These are phyloP conservation scores for Ectropis crepuscularia DNA, from an alignment of 2,888 invertebrate genomes.

Conservation along the genomic window DNA sequence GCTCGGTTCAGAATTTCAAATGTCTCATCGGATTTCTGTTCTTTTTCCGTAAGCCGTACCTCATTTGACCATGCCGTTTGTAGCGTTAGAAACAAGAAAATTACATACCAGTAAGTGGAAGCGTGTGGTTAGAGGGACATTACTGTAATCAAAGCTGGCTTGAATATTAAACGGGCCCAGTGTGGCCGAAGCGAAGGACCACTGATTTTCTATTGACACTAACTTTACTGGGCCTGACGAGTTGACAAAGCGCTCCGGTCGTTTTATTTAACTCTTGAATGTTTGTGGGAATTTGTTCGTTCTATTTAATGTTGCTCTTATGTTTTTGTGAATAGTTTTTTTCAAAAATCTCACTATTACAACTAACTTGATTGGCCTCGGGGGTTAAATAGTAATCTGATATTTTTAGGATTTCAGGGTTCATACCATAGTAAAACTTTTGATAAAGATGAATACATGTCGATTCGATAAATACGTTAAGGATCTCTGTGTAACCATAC, in stretches of 20 bases:
- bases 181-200: constrained; percentile 24
- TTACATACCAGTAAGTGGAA: constrained; percentile 18
- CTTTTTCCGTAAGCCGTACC: background rate
- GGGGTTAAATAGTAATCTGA: too few species aligned
- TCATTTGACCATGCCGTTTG: constrained; percentile 21
- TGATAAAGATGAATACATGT: too few species aligned
- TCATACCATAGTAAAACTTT: too few species aligned
- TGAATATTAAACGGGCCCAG: constrained; percentile 46
- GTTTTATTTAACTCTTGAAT: constrained; percentile 12
- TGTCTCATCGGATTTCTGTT: too few species aligned
- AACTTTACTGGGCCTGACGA: constrained; percentile 11
- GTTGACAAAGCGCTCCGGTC: constrained; percentile 11
- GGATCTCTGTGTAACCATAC: too few species aligned
- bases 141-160: constrained; percentile 46
- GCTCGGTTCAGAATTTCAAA: too few species aligned
- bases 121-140: constrained; percentile 38
- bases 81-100: constrained; percentile 28
- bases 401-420: too few species aligned
- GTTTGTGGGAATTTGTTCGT: background rate
- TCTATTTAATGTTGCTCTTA: background rate
- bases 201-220: constrained; percentile 42
- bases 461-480: too few species aligned
- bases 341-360: too few species aligned
- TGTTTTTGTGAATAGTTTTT: too few species aligned
- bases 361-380: too few species aligned